Base-by-base conservation (phyloP, 2,797 vertebrate species). In the Lepilemur septentrionalis region DNA sequence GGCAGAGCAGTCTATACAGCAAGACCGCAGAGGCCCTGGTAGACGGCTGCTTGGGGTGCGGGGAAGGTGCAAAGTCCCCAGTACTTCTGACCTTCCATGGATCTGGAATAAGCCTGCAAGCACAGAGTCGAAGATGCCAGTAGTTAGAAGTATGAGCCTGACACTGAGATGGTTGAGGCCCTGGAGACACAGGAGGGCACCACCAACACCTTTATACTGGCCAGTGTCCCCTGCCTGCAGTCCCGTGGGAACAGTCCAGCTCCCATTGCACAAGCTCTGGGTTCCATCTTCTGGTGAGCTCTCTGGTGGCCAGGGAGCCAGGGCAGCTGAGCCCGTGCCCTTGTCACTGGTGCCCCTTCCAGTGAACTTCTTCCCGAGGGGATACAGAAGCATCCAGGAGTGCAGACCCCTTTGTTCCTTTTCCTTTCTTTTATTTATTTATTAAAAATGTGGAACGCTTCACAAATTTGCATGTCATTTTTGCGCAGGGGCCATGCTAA, bases 181-280 rank as follows among this genome's bases (percentile, higher is more conserved):
- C 5, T 2, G 55, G 46, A 41, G 35, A 43, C 30, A 5, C 5
- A 6, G 30, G n/a, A 1, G 20, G 38, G 15, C 48, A 22, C 18
- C 41, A 3, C 1, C 2, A 50, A 1, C 30, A 0, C 43, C 30
- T n/a, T 78, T 25, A 1, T 32, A 1, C 35, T 6, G 52, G 5
- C 41, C n/a, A 3, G 2, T 4, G 15, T 30, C 46, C 38, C 9
- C 2, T 9, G 9, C 3, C 15, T 4, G 0, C 32, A 15, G 63
- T 65, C 9, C 17, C 78, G 38, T 52, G 35, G 70, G 55, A 14
- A 2, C 6, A 0, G 15, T 65, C 32, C 15, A 5, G n/a, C n/a
- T 17, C 2, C 67, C 41, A 14, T 5, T 15, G 50, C 15, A 23
- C 75, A 30, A 14, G 18, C 32, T n/a, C 17, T 48, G 17, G 14